Percentiles rank a stretch among this genome's conserved stretches.
Conservation (phyloP, 2,888 invertebrate species). For the Patella pellucida region DNA sequence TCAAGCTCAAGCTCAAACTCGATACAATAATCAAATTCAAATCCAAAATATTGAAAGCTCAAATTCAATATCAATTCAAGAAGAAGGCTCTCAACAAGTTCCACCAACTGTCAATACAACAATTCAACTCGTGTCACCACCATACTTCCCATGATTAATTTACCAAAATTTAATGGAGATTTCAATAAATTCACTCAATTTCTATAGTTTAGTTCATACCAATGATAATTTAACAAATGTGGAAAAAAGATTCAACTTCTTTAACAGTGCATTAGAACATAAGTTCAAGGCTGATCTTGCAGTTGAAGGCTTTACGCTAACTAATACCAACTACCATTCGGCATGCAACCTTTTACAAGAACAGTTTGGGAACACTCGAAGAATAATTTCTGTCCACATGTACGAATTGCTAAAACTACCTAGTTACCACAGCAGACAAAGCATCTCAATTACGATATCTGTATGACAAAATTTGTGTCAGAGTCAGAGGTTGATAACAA, state of each 20-base stretch:
- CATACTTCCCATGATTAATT: background rate
- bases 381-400: background rate
- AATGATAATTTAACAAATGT: background rate
- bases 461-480: conserved; percentile 1
- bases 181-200: background rate
- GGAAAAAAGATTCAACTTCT: background rate
- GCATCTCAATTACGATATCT: background rate
- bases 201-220: background rate
- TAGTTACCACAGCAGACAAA: background rate
- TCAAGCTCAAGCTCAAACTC: background rate
- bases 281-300: background rate
- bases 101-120: background rate
- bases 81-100: background rate
- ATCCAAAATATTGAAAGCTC: background rate
- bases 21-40: background rate
- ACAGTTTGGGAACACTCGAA: background rate
- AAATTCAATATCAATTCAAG: too few species aligned
- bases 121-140: background rate
- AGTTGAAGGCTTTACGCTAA: background rate
- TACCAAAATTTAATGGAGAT: conserved; percentile 5
- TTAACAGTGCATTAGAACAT: background rate
- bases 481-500: background rate
- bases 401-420: background rate
- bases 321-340: background rate
- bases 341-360: background rate